Evolutionary conservation across 1,140 invertebrate genomes (phyloP), one percentile per base, ranked within the genome.

Genomic region (Drosophila ananassae): DNA sequence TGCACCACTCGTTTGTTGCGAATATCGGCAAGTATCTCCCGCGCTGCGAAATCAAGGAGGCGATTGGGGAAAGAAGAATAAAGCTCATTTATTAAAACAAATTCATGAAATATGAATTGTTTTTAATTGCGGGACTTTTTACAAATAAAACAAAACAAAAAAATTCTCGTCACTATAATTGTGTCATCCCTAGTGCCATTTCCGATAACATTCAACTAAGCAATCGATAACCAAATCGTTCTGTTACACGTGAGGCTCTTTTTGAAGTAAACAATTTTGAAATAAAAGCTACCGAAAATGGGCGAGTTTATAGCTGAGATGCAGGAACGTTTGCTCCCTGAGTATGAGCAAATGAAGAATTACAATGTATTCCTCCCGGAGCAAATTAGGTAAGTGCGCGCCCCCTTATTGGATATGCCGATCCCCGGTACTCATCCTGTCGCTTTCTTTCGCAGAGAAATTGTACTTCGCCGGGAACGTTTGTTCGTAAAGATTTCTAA

Each of bases 321-420:
- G 75, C 90, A 91, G 73, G 90, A 91, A 64, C 79, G 87, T 0
- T 57, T 90, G 22, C 72, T 91, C 54, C 87, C 87, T 12, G 90
- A 91, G 24, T 91, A 91, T 53, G 90, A 91, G 68, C 73, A 90
- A 41, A 76, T 91, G 66, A 77, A 77, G 13, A 39, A 77, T 32
- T 89, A 67, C 30, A 63, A 79, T 12, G 54, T 91, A 9, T 90
- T 87, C 28, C 72, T 69, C 2, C 72, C 89, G n/a, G 80, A 91
- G 2, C 82, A 91, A 59, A 75, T 91, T 56, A 89, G 82, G 80
- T 90, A 56, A 77, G 48, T 9, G 5, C 6, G 17, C 6, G 8
- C 22, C 37, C 37, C 6, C 44, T 21, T 8, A 44, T 8, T 21
- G 21, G 44, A 47, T 1, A 2, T 17, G 37, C 12, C 37, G 41